These are phyloP conservation scores for Barypeithes pellucidus DNA, from an alignment of 2,888 invertebrate species.

Conservation along the genomic window DNA sequence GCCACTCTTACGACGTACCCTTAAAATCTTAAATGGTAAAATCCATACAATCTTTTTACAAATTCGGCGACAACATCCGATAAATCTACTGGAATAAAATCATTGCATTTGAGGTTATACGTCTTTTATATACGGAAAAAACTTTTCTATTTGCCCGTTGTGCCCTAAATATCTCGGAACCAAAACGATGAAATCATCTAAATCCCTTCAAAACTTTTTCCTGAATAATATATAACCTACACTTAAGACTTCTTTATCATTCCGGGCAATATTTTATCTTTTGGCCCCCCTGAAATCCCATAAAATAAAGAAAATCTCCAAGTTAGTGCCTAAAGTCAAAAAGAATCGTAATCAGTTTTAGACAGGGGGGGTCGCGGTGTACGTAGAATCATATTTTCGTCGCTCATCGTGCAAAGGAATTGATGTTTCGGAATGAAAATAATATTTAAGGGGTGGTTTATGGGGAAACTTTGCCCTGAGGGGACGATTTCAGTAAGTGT, in stretches of 20 bases:
- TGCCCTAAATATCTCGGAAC: conserved; percentile 1
- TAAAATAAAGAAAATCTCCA: conserved; percentile 48
- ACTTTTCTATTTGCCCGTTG: no score
- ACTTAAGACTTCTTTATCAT: conserved; percentile 33
- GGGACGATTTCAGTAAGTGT: conserved; percentile 32
- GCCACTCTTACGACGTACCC: no score
- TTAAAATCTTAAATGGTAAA: no score
- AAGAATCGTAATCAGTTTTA: conserved; percentile 64
- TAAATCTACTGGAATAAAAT: no score
- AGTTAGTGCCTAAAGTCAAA: conserved; percentile 52
- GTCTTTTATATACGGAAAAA: no score
- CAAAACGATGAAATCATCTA: neutral
- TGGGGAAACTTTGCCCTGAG: conserved; percentile 62
- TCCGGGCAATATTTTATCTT: conserved; percentile 39
- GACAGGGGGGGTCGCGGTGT: conserved; percentile 58
- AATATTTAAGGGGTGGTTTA: conserved; percentile 66
- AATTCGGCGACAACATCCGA: no score
- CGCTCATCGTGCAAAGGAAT: conserved; percentile 66
- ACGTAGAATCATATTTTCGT: conserved; percentile 68
- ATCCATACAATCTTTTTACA: no score
- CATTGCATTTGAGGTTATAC: no score
- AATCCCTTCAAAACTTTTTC: conserved; percentile 25
- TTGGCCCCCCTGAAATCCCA: conserved; percentile 39
- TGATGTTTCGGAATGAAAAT: conserved; percentile 70
- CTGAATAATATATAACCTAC: conserved; percentile 35